Conservation (phyloP, 1,140 invertebrate genomes). For the Rhopalosiphum padi region DNA sequence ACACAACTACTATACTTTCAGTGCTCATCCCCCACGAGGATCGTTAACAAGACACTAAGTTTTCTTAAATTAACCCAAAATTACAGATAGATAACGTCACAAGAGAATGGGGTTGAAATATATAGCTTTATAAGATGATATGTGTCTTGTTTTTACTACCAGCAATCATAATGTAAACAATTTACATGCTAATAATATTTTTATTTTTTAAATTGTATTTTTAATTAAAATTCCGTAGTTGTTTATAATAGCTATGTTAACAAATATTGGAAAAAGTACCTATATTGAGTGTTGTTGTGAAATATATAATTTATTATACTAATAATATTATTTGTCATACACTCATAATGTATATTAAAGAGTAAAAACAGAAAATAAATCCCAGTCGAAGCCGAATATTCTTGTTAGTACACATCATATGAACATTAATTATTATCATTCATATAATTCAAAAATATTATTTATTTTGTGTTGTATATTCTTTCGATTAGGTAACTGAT, state of each 20-base stretch:
- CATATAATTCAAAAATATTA: background rate
- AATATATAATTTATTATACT: background rate
- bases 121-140: background rate
- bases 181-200: background rate
- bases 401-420: background rate
- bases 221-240: background rate
- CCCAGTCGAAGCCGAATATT: background rate
- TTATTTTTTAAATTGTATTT: background rate
- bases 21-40: background rate
- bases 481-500: background rate
- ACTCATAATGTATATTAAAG: background rate
- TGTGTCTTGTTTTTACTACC: background rate
- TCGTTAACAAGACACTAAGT: slow-evolving; percentile 9
- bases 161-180: background rate
- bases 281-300: background rate
- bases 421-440: background rate
- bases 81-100: slow-evolving; percentile 38
- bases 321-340: background rate
- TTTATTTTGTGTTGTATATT: background rate
- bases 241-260: background rate
- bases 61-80: slow-evolving; percentile 40
- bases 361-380: background rate
- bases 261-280: background rate
- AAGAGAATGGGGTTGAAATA: background rate
- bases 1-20: background rate